Evolutionary conservation across 1,140 invertebrate species (phyloP), one percentile per base, ranked within the genome.

Genomic region (Asbolus verrucosus): DNA sequence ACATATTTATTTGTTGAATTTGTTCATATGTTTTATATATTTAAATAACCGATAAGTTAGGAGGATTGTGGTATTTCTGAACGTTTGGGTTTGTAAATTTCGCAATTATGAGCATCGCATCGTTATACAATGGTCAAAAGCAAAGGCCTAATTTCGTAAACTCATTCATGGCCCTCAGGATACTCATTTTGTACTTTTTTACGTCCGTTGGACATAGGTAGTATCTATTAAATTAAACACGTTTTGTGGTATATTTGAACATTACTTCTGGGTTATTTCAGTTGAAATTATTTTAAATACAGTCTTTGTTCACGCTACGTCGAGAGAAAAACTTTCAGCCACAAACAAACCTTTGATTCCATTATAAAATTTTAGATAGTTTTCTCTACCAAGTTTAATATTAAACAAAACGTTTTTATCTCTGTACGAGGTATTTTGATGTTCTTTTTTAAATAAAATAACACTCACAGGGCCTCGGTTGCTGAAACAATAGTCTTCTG

Each of bases 361-460:
- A 54, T 27, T 54, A 30, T 19, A 27, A 54, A 24, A 54, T 54
- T 30, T 54, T 21, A 27, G 19, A 54, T 54, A 27, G 46, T 54
- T 54, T 13, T 54, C 46, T 54, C 4, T 36, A 11, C 33, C 5
- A 36, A 4, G 2, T 11, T 36, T n/a, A 11, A 8, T 14, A 54
- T 54, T 54, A 54, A 54, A 46, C 21, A 27, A 27, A 54, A 54
- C 46, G 0, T 54, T 54, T 54, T 50, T 27, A 50, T 50, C 18
- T 24, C 19, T 9, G 16, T 19, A 19, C n/a, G 1, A 13, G 2
- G 8, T 18, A 24, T 63, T 63, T 63, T 39, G 33, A 18, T 41
- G 61, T 63, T 63, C 61, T 63, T 63, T 63, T 63, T 63, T n/a
- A n/a, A 63, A 63, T 63, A 63, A 63, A 39, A 63, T 63, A 63